phyloP scores from a whole-genome alignment of 2,113 vertebrate species.

The Micromys minutus region DNA sequence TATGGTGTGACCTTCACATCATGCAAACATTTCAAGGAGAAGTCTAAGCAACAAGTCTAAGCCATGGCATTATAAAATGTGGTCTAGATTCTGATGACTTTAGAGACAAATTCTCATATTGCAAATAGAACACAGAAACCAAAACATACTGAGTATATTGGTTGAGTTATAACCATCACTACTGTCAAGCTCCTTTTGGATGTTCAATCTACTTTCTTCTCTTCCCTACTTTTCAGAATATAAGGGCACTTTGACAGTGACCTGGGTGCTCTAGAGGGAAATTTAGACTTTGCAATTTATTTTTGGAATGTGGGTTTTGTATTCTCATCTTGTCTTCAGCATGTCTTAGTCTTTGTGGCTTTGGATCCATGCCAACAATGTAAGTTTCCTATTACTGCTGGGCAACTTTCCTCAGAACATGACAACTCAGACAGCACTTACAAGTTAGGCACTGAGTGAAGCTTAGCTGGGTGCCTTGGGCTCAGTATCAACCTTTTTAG shows the following conservation, averaged over 20 bases:
- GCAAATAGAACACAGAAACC: not conserved
- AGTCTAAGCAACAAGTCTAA: not conserved
- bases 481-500: not conserved
- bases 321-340: not conserved
- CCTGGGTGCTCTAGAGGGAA: not conserved
- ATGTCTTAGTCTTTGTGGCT: not conserved
- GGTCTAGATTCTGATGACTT: not conserved
- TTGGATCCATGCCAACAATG: not conserved
- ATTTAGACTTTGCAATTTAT: not conserved
- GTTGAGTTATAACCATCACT: not conserved
- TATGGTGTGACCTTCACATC: not conserved
- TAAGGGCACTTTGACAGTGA: not conserved
- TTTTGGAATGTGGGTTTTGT: not conserved
- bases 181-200: not conserved
- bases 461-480: not conserved
- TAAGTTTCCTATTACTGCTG: not conserved
- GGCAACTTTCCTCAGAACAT: not conserved
- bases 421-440: not conserved
- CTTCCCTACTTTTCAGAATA: not conserved
- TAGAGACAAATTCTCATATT: not conserved
- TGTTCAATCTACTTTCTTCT: not conserved
- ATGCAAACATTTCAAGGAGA: not conserved
- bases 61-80: not conserved
- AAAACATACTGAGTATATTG: not conserved
- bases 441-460: not conserved